Evolutionary conservation across 2,797 vertebrate genomes (phyloP).

Genomic region (Enteromius afrohamiltoni): DNA sequence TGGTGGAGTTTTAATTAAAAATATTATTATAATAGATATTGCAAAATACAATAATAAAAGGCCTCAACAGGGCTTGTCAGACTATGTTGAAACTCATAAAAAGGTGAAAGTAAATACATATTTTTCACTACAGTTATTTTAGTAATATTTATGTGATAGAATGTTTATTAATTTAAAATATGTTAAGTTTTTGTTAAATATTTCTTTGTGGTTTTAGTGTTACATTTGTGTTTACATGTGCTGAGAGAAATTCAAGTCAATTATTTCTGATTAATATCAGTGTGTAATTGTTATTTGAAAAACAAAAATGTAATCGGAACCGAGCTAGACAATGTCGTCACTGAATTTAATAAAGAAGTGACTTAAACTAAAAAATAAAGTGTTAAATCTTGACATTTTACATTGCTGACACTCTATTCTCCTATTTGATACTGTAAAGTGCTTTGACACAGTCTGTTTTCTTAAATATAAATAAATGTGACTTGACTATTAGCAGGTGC

Average conservation of each 20-base stretch:
- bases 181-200: not conserved
- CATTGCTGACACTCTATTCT: too few species aligned
- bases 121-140: not conserved
- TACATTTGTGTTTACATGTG: not conserved
- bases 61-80: not conserved
- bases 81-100: not conserved
- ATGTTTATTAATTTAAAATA: not conserved
- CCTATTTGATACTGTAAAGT: too few species aligned
- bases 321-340: too few species aligned
- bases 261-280: not conserved
- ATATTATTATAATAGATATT: not conserved
- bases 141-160: not conserved
- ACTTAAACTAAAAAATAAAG: too few species aligned
- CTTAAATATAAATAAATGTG: too few species aligned
- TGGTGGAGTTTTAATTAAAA: not conserved
- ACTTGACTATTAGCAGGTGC: not conserved
- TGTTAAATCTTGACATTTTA: too few species aligned
- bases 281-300: not conserved
- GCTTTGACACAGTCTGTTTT: too few species aligned
- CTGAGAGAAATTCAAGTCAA: not conserved
- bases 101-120: not conserved
- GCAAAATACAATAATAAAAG: not conserved
- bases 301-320: not conserved
- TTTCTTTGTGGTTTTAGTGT: not conserved
- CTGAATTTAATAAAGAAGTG: too few species aligned